phyloP scores from a whole-genome alignment of 2,113 vertebrate species.

The Nothoprocta pentlandii region DNA sequence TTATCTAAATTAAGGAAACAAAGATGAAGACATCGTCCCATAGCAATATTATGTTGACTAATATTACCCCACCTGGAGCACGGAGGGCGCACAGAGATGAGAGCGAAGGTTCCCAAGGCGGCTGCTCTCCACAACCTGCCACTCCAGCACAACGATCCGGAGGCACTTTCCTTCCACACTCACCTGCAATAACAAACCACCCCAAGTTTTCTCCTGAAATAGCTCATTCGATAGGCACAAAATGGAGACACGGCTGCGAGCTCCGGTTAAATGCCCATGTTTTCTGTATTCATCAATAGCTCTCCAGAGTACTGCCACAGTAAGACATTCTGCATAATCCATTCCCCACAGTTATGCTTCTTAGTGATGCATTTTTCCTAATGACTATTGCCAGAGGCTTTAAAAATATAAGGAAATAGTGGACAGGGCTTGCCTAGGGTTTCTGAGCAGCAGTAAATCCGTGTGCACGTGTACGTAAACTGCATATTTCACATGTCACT shows the following conservation, averaged over 20 bases:
- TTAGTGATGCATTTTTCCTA: slow-evolving; percentile 66
- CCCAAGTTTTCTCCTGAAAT: slow-evolving; percentile 29
- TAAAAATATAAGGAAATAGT: slow-evolving; percentile 9
- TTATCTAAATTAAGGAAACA: not conserved
- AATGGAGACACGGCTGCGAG: not conserved
- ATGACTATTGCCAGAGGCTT: slow-evolving; percentile 66
- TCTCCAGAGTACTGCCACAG: not conserved
- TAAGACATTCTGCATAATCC: slow-evolving; percentile 56
- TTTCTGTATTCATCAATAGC: slow-evolving; percentile 17
- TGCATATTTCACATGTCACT: slow-evolving; percentile 43
- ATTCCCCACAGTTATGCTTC: slow-evolving; percentile 59
- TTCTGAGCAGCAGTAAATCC: slow-evolving; percentile 8
- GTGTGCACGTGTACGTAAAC: slow-evolving; percentile 2
- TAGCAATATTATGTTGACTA: not conserved
- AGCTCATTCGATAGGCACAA: slow-evolving; percentile 7
- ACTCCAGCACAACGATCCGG: not conserved
- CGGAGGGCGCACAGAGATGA: not conserved
- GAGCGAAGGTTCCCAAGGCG: slow-evolving; percentile 29
- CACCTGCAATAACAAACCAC: slow-evolving; percentile 37
- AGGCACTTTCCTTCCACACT: not conserved
- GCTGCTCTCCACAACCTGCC: not conserved
- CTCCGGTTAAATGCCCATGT: not conserved
- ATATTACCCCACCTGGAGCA: not conserved
- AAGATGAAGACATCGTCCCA: not conserved
- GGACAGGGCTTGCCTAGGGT: slow-evolving; percentile 34